Evolutionary conservation across 2,797 vertebrate genomes (phyloP).

Genomic region (Aplochiton taeniatus): DNA sequence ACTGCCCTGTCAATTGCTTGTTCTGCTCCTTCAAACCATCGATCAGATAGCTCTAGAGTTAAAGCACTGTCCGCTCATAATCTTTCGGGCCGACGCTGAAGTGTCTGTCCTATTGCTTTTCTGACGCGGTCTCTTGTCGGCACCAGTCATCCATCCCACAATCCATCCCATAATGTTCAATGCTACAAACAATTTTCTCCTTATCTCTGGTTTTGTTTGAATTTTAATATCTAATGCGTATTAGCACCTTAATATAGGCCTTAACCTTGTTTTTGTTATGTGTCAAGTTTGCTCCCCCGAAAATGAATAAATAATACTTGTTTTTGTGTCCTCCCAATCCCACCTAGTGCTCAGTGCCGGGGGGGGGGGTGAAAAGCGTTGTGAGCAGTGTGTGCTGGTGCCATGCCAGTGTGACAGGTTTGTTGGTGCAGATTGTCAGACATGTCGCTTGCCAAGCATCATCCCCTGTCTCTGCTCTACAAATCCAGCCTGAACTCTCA

Average conservation of each 20-base stretch:
- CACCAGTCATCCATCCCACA: conserved; percentile 27
- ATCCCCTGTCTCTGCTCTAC: conserved; percentile 42
- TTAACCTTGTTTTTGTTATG: conserved; percentile 16
- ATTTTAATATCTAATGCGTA: conserved; percentile 24
- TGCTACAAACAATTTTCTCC: too few species aligned
- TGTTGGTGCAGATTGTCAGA: conserved; percentile 60
- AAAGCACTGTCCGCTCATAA: too few species aligned
- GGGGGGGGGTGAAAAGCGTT: conserved; percentile 45
- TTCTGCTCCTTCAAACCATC: too few species aligned
- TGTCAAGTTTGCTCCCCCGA: conserved; percentile 42
- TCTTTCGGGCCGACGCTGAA: too few species aligned
- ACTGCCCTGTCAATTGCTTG: too few species aligned
- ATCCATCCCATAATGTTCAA: too few species aligned
- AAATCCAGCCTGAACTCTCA: conserved; percentile 45
- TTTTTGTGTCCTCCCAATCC: conserved; percentile 31
- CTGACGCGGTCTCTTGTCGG: too few species aligned
- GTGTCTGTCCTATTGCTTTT: too few species aligned
- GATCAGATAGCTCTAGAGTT: too few species aligned
- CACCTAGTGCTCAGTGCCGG: conserved; percentile 37
- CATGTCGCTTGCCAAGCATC: conserved; percentile 60
- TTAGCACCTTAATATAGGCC: conserved; percentile 29
- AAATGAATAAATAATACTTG: conserved; percentile 57
- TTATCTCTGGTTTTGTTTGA: not conserved
- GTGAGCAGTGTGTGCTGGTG: conserved; percentile 37
- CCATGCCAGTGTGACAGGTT: conserved; percentile 61